Evolutionary conservation across 1,140 invertebrate genomes (phyloP).

Genomic region (Penaeus chinensis): DNA sequence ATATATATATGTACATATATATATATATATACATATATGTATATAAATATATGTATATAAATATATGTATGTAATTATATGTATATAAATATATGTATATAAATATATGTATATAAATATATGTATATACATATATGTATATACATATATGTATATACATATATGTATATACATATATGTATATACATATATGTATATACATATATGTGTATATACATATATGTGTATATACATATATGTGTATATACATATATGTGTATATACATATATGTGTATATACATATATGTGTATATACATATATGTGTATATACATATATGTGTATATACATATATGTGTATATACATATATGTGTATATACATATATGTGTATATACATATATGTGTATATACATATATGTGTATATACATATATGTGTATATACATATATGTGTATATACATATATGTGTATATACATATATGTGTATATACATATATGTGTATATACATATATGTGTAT

Average conservation of each 20-base stretch:
- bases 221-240: constrained; percentile 33
- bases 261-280: constrained; percentile 25
- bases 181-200: constrained; percentile 11
- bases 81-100: not conserved
- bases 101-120: not conserved
- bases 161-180: constrained; percentile 15
- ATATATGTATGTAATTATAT: not conserved
- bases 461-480: constrained; percentile 16
- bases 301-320: constrained; percentile 23
- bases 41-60: not conserved
- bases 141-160: constrained; percentile 2
- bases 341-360: constrained; percentile 16
- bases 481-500: constrained; percentile 16
- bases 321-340: constrained; percentile 4
- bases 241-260: constrained; percentile 5
- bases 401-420: not conserved
- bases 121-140: not conserved
- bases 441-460: no score
- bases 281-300: constrained; percentile 25
- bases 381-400: not conserved
- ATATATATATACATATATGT: constrained; percentile 33
- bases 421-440: not conserved
- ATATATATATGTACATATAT: constrained; percentile 16
- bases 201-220: not conserved
- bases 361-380: constrained; percentile 40